Percentiles rank a stretch among this genome's conserved stretches.
Conservation (phyloP, 1,140 invertebrate genomes). For the Eueides isabella region DNA sequence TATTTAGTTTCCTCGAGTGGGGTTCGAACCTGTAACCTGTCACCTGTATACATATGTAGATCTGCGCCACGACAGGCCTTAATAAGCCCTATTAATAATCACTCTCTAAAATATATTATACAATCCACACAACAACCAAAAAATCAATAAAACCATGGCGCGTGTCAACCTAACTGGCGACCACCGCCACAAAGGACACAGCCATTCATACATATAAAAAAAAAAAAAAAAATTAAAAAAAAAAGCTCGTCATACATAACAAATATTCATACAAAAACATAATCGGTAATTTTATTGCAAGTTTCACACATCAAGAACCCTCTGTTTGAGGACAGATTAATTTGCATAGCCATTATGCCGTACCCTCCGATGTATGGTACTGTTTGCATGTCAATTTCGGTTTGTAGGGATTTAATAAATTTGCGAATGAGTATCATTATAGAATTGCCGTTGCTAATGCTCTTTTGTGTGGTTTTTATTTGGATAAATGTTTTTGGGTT, state of each 20-base stretch:
- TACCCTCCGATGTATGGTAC: conserved; percentile 51
- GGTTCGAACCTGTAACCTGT: neutral
- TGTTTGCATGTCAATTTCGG: conserved; percentile 62
- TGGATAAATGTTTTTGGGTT: neutral
- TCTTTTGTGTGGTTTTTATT: conserved; percentile 9
- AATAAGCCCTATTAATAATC: neutral
- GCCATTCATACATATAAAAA: conserved; percentile 4
- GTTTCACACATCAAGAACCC: conserved; percentile 53
- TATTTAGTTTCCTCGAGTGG: neutral
- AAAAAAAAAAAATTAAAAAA: conserved; percentile 27
- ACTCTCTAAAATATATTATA: neutral
- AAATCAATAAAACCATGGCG: neutral
- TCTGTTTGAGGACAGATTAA: conserved; percentile 61
- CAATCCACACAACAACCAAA: neutral
- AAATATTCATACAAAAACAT: conserved; percentile 28
- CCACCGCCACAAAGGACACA: neutral
- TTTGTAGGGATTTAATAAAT: conserved; percentile 48
- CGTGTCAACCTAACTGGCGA: neutral
- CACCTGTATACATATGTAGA: neutral
- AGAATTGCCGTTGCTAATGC: conserved; percentile 18
- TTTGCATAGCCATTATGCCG: conserved; percentile 60
- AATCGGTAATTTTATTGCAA: conserved; percentile 58
- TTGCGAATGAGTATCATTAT: conserved; percentile 11
- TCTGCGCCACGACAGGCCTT: too few species aligned
- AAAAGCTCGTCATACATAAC: conserved; percentile 22